phyloP scores from a whole-genome alignment of 2,797 vertebrate species.

The Cheirogaleus major region DNA sequence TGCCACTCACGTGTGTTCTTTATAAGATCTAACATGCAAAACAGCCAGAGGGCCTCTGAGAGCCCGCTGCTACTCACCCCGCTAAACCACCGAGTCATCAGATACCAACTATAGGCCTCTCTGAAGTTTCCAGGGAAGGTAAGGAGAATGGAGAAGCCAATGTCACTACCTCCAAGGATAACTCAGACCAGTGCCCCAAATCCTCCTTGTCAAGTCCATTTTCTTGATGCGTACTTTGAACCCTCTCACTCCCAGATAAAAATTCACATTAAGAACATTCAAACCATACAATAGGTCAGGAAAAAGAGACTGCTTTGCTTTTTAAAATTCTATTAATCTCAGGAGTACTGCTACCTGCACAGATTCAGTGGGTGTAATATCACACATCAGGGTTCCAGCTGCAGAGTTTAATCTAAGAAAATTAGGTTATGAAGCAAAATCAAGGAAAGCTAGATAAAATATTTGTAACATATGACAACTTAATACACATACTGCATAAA shows the following conservation, averaged over 20 bases:
- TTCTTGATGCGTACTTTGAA: not conserved
- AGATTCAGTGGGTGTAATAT: not conserved
- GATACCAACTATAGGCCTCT: not conserved
- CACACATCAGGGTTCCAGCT: not conserved
- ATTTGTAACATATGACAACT: constrained; percentile 8
- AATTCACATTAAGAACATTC: constrained; percentile 26
- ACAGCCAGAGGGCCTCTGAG: not conserved
- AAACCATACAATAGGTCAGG: not conserved
- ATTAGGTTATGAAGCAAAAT: constrained; percentile 16
- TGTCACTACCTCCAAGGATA: not conserved
- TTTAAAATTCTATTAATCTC: constrained; percentile 37
- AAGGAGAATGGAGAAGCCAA: not conserved
- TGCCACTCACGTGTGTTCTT: not conserved
- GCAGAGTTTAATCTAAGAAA: constrained; percentile 32
- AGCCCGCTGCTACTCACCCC: not conserved
- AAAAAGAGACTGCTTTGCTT: not conserved
- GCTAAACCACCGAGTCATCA: not conserved
- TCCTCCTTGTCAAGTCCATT: not conserved
- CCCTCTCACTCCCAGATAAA: not conserved
- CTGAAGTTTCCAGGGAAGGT: not conserved
- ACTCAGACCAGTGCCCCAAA: not conserved
- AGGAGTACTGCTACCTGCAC: not conserved
- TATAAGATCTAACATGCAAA: not conserved
- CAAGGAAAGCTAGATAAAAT: constrained; percentile 44
- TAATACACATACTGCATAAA: constrained; percentile 1